Base-by-base conservation (phyloP, 2,113 vertebrate species). In the Limnothrissa miodon region DNA sequence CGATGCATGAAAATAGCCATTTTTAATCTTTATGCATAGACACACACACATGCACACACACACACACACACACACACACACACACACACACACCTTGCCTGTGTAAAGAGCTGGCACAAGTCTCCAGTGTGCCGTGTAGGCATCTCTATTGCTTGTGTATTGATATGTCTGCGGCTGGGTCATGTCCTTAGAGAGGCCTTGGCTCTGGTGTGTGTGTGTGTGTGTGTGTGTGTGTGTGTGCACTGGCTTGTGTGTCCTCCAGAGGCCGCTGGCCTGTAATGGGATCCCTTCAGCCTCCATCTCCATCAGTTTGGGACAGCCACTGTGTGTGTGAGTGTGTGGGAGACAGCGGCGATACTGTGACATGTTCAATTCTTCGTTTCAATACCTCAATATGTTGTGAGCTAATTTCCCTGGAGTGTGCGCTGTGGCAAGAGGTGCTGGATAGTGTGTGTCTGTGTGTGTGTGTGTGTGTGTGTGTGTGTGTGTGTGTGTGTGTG, bases 391-490 rank as follows among this genome's bases (percentile, higher is more conserved):
- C 83, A 45, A 78, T 84, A 83, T 91, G 79, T 82, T 83, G 86
- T 59, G 84, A 74, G 82, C 84, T 89, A 86, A 90, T 91, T 91
- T 90, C 92, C 89, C 89, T 36, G 80, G 87, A 89, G 90, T 85
- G 78, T 84, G 80, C 39, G 42, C 45, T 42, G 81, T 48, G 46
- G 86, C 86, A 89, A 89, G 83, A 80, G 89, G 90, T 92, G 90
- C n/a, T 44, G n/a, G 21, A 29, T 15, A 23, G 74, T 83, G 25
- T 81, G 25, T 81, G 80, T 56, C 33, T 81, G 48, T 59, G 48
- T 81, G 80, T 78, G 79, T 81, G 45, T 11, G 70, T 78, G 59
- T 42, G 80, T 59, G 39, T 81, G 53, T 36, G 48, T 81, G 66
- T 79, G 48, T 78, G 66, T 33, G 45, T 29, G 45, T 36, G 78